Evolutionary conservation across 92 coral and sea anemone species (phyloP).

Genomic region (Ricordea florida): DNA sequence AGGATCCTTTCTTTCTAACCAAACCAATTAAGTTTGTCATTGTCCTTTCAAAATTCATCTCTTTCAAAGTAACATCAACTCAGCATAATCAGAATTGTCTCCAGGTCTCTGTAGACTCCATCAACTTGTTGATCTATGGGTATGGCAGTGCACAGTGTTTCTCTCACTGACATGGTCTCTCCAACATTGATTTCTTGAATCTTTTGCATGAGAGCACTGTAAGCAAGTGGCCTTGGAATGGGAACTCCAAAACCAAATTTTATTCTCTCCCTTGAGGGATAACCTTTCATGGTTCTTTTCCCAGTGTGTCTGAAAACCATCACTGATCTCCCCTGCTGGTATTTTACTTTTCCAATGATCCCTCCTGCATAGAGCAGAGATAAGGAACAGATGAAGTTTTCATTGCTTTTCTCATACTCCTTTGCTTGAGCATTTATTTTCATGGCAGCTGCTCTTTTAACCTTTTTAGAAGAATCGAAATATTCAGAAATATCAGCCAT

Average conservation of each 20-base stretch:
- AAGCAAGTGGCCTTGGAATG: conserved; percentile 65
- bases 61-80: conserved; percentile 40
- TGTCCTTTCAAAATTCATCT: conserved; percentile 12
- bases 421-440: conserved; percentile 31
- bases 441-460: conserved; percentile 21
- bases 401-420: conserved; percentile 65
- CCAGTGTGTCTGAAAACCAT: conserved; percentile 44
- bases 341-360: conserved; percentile 41
- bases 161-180: conserved; percentile 24
- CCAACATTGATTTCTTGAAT: conserved; percentile 53
- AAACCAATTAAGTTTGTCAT: conserved; percentile 64
- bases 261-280: conserved; percentile 28
- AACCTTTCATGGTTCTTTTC: conserved; percentile 50
- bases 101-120: conserved; percentile 65
- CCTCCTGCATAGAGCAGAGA: conserved; percentile 63
- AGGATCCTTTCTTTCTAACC: conserved; percentile 23
- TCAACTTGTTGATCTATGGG: conserved; percentile 43
- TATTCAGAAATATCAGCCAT: conserved; percentile 20
- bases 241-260: conserved; percentile 60
- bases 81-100: conserved; percentile 24
- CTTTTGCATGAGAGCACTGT: conserved; percentile 14
- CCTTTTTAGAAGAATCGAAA: conserved; percentile 9
- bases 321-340: conserved; percentile 46
- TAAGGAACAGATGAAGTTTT: conserved; percentile 64
- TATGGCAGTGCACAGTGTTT: conserved; percentile 46